Evolutionary conservation across 2,113 vertebrate species (phyloP).

Genomic region (Prionailurus bengalensis): DNA sequence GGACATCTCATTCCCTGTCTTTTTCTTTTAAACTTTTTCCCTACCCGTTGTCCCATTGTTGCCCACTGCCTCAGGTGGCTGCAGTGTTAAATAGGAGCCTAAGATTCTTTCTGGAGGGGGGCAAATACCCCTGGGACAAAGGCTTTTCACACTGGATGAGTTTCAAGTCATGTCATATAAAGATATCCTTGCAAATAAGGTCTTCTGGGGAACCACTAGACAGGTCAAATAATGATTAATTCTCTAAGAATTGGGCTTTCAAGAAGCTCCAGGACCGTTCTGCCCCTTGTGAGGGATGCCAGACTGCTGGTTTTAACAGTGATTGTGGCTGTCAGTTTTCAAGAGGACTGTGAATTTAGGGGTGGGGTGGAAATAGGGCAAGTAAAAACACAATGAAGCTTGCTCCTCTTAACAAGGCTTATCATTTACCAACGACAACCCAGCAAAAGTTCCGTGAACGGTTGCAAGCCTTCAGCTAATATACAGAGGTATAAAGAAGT

Average conservation of each 20-base stretch:
- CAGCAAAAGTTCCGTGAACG: background rate
- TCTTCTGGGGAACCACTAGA: background rate
- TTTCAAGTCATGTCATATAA: background rate
- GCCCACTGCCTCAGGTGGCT: background rate
- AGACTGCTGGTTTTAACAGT: background rate
- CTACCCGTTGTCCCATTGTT: background rate
- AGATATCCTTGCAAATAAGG: background rate
- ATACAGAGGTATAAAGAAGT: background rate
- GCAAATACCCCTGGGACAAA: background rate
- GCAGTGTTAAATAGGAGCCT: background rate
- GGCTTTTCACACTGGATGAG: background rate
- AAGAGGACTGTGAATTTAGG: background rate
- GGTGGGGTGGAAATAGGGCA: background rate
- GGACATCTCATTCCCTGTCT: background rate
- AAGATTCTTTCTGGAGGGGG: background rate
- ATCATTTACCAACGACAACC: background rate
- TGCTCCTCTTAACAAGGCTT: constrained; percentile 3
- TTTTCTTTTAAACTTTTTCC: constrained; percentile 35
- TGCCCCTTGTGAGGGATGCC: background rate
- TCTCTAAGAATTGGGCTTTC: background rate
- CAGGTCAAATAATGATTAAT: background rate
- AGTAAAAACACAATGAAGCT: background rate
- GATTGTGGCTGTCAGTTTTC: background rate
- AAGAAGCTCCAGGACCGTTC: background rate
- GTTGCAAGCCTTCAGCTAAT: background rate